phyloP scores from a whole-genome alignment of 64 coral and sea anemone genomes.

The Montipora sp. region DNA sequence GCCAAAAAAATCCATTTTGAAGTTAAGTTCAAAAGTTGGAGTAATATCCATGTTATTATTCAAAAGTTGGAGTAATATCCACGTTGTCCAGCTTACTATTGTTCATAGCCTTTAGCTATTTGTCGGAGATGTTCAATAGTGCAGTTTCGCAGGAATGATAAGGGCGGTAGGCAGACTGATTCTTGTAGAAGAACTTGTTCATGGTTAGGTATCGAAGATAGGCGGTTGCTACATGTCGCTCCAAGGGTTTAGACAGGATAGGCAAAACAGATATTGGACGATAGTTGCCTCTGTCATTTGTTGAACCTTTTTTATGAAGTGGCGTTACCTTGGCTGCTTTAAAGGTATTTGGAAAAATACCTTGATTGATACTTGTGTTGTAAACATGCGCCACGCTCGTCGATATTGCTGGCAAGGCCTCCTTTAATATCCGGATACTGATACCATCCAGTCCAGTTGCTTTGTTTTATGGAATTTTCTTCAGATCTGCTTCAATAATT shows the following conservation, averaged over 20 bases:
- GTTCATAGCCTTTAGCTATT: slow-evolving; percentile 28
- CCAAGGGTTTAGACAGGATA: slow-evolving; percentile 36
- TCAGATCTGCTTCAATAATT: slow-evolving; percentile 28
- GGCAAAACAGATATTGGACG: slow-evolving; percentile 44
- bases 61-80: no score
- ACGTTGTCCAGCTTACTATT: not conserved
- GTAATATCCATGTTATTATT: no score
- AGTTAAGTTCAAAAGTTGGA: no score
- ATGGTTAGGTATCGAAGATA: not conserved
- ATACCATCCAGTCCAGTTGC: slow-evolving; percentile 69
- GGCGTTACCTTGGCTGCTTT: slow-evolving; percentile 53
- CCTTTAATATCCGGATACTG: slow-evolving; percentile 41
- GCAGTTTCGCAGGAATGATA: not conserved
- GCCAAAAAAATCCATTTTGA: no score
- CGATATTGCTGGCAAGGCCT: slow-evolving; percentile 24
- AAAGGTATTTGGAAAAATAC: slow-evolving; percentile 11
- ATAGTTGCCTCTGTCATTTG: slow-evolving; percentile 8
- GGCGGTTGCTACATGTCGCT: slow-evolving; percentile 27
- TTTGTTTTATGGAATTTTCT: slow-evolving; percentile 52
- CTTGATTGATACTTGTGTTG: slow-evolving; percentile 24
- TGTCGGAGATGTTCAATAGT: slow-evolving; percentile 1
- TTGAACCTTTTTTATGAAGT: slow-evolving; percentile 36
- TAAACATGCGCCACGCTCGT: slow-evolving; percentile 38
- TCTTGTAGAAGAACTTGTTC: slow-evolving; percentile 14
- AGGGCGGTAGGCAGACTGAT: slow-evolving; percentile 19